A percentile compares a stretch with the other conserved stretches of the same genome.
These are phyloP conservation scores for Xenus cinereus DNA, from an alignment of 2,113 vertebrate species.

Conservation along the genomic window DNA sequence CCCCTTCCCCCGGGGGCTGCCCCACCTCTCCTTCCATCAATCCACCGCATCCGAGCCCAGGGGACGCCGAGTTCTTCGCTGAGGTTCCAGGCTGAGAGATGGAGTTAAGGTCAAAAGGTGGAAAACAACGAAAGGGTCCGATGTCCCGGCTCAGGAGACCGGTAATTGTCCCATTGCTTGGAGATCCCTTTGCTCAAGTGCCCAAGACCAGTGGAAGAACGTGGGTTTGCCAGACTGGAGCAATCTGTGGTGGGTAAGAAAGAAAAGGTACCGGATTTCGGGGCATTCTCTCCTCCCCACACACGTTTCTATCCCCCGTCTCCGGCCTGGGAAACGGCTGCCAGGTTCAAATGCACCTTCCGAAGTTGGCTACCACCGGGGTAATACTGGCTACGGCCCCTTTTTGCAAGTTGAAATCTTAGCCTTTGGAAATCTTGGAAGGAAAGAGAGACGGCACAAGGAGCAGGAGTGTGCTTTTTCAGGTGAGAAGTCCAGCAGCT, in stretches of 20 bases:
- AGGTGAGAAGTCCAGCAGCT: neutral
- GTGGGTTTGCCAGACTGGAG: neutral
- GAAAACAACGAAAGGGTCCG: neutral
- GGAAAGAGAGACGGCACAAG: neutral
- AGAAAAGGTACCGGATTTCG: neutral
- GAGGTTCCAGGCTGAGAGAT: neutral
- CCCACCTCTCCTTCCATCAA: neutral
- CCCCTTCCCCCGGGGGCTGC: neutral
- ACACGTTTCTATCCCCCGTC: neutral
- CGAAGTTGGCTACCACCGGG: neutral
- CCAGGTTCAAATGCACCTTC: neutral
- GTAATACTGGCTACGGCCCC: neutral
- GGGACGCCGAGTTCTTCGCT: neutral
- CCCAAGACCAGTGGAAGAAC: neutral
- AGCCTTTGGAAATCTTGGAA: neutral
- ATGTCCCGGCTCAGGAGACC: neutral
- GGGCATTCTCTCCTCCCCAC: neutral
- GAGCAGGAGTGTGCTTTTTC: slow-evolving; percentile 1
- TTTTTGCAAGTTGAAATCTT: neutral
- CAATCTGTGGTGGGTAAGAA: neutral
- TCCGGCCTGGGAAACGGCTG: neutral
- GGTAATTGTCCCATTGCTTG: neutral
- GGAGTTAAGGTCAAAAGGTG: neutral
- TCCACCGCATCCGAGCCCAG: neutral
- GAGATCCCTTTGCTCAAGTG: neutral